A percentile compares a stretch with the other conserved stretches of the same genome.
Conservation (phyloP, 1,140 invertebrate genomes). For the Drosophila equinoxialis region DNA sequence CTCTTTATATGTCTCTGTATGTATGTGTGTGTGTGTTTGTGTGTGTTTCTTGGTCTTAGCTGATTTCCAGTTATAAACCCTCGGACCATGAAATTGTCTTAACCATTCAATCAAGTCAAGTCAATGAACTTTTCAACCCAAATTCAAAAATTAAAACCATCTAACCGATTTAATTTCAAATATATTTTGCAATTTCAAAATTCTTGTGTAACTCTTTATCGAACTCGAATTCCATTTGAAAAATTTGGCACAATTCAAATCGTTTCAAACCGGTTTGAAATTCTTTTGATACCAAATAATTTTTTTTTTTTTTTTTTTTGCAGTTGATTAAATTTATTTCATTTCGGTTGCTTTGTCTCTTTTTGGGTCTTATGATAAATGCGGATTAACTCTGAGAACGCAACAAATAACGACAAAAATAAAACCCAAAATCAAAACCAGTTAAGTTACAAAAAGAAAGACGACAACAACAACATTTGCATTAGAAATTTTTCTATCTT, state of each 20-base stretch:
- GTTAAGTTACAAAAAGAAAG: neutral
- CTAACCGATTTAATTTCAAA: constrained; percentile 47
- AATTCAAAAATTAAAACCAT: constrained; percentile 40
- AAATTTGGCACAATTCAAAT: constrained; percentile 59
- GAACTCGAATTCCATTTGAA: constrained; percentile 50
- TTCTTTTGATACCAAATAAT: constrained; percentile 5
- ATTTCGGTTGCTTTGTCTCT: constrained; percentile 12
- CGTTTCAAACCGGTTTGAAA: constrained; percentile 2
- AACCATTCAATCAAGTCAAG: constrained; percentile 22
- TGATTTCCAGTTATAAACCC: constrained; percentile 47
- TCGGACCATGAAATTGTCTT: constrained; percentile 55
- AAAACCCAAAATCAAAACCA: neutral
- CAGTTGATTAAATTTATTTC: constrained; percentile 29
- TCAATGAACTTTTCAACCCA: constrained; percentile 58
- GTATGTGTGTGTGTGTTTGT: neutral
- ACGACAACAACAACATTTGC: neutral
- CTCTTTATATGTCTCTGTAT: neutral
- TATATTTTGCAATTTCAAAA: constrained; percentile 48
- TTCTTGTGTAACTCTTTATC: constrained; percentile 52
- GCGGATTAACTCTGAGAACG: constrained; percentile 11
- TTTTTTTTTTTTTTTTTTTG: constrained; percentile 22
- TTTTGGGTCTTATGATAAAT: constrained; percentile 10
- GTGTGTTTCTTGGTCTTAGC: constrained; percentile 13
- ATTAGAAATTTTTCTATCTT: constrained; percentile 28
- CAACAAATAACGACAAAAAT: neutral